phyloP scores from a whole-genome alignment of 2,113 vertebrate species.

The Numida meleagris region DNA sequence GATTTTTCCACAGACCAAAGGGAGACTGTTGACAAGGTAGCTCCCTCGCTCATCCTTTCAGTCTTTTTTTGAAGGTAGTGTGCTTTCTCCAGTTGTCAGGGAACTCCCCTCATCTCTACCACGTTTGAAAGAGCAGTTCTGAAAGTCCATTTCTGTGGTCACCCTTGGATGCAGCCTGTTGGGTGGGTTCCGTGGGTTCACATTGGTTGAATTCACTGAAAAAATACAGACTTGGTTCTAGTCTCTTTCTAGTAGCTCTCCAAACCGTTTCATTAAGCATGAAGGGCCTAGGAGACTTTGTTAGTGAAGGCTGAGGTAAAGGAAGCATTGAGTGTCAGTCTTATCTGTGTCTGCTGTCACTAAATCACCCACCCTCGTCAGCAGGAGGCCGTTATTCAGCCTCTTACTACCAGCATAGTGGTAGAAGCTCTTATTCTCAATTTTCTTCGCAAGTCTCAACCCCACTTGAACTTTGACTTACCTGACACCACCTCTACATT shows the following conservation, averaged over 20 bases:
- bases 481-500: not conserved
- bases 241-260: not conserved
- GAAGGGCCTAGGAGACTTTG: not conserved
- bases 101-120: not conserved
- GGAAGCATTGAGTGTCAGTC: not conserved
- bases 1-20: not conserved
- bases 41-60: not conserved
- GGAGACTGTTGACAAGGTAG: not conserved
- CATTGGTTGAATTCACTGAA: not conserved
- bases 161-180: not conserved
- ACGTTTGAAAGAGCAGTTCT: not conserved
- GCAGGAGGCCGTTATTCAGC: not conserved
- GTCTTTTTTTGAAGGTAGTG: not conserved
- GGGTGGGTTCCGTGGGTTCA: not conserved
- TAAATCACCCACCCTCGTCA: not conserved
- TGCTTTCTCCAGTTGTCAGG: not conserved
- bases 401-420: rapidly evolving
- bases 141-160: not conserved
- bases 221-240: not conserved
- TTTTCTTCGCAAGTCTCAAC: not conserved
- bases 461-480: not conserved
- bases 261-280: not conserved
- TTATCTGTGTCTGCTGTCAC: not conserved
- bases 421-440: not conserved
- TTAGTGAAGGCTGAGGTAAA: not conserved